These are phyloP conservation scores for Luffia ferchaultella DNA, from an alignment of 2,888 invertebrate genomes.

Conservation along the genomic window DNA sequence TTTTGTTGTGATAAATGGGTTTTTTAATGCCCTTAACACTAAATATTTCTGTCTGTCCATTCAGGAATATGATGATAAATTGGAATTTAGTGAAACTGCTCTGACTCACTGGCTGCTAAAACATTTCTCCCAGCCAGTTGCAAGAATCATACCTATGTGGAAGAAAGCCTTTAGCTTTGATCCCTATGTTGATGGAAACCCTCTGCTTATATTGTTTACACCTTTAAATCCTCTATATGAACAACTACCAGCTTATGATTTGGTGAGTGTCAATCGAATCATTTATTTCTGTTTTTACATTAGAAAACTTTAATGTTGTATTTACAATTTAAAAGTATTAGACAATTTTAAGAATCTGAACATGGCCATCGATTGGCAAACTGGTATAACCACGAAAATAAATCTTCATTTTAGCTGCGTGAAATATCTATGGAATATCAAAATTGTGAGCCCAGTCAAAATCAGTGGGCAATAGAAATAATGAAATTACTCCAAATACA, in stretches of 20 bases:
- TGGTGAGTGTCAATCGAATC: conserved; percentile 61
- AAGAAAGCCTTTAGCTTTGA: conserved; percentile 74
- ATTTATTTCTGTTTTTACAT: conserved; percentile 7
- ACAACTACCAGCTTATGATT: conserved; percentile 71
- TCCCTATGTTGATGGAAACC: conserved; percentile 72
- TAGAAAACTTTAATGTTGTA: no score
- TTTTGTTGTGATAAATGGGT: no score
- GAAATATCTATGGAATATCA: conserved; percentile 78
- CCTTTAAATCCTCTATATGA: conserved; percentile 76
- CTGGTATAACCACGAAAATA: no score
- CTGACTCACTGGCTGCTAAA: conserved; percentile 69
- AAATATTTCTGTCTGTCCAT: no score
- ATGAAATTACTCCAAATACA: conserved; percentile 47
- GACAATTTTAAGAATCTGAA: no score
- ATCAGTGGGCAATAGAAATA: conserved; percentile 51
- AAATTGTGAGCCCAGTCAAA: conserved; percentile 67
- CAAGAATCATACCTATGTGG: conserved; percentile 76
- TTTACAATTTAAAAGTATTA: no score
- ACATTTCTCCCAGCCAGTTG: conserved; percentile 67
- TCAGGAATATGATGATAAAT: conserved; percentile 57
- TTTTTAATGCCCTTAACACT: no score
- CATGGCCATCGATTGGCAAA: no score
- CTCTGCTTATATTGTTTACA: conserved; percentile 80
- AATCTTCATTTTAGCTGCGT: conserved; percentile 74
- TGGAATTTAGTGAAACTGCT: background rate